Base-by-base conservation (phyloP, 2,888 invertebrate species). In the Panopea generosa region DNA sequence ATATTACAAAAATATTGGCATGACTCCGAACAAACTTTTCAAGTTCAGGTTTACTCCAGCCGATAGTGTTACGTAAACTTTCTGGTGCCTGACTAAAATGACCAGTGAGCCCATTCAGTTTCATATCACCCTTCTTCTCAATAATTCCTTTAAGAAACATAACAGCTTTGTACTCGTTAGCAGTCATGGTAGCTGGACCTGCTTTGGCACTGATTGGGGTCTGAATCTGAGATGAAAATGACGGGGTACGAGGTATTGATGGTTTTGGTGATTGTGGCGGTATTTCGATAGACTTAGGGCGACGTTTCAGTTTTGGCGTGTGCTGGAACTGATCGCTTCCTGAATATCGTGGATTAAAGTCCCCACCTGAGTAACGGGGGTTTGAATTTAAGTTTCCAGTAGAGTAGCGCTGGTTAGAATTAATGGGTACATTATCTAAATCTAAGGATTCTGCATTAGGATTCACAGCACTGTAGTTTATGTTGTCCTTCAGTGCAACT, bases 151-250 rank as follows among this genome's bases (percentile, higher is more conserved):
- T 92, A 29, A 92, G 83, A 78, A 91, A 92, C 90, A 92, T 92
- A 52, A 92, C 91, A 33, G 92, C 91, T 77, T 92, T 92, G 84
- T 92, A 92, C 74, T 92, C 92, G 77, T 91, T 92, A 27, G 92
- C 92, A 14, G 92, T 92, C 92, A 92, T 92, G 38, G 91, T 91
- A 40, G 92, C 84, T 14, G 92, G 92, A 2, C 87, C 89, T 49
- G 90, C 76, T 70, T 86, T 88, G 53, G 86, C 76, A 72, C 84
- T 78, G 29, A 70, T 55, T 33, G 84, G 72, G 9, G 82, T 76
- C 14, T 40, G 52, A 7, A 52, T 66, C n/a, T 67, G 75, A 33
- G 78, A 49, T 72, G 72, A 72, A 62, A 69, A 66, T 22, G 81
- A 70, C 16, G 85, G 76, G 20, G 86, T 82, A 56, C 84, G 76